Base-by-base conservation (phyloP, 2,113 vertebrate genomes). In the Andinoacara biseriatus region DNA sequence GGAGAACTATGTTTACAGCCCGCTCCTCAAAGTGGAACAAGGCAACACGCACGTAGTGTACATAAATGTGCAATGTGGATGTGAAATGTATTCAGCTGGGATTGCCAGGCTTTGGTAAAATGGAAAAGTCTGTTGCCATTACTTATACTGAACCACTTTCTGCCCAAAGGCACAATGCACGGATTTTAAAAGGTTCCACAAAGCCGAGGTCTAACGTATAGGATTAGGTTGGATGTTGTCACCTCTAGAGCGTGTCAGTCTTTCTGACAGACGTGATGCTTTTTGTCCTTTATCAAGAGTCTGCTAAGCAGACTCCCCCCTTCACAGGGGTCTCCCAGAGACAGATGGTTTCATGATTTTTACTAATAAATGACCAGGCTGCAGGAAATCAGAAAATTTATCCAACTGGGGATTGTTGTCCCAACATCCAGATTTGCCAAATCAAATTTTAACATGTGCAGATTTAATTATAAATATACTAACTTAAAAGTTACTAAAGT, bases 221-320 rank as follows among this genome's bases (percentile, higher is more conserved):
- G 65, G 72, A 85, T 74, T 78, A 3, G 2, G 56, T 90, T 38
- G 65, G 81, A 91, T 91, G 81, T 85, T 89, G 75, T 91, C 91
- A 77, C 57, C 57, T 74, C 84, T 84, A 90, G 81, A 87, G 80
- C 61, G 84, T 78, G 88, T 87, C 81, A 58, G 80, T 89, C 84
- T 81, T 83, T 90, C 62, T 77, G 89, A 80, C 78, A 90, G 84
- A 90, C 52, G 75, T 88, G 74, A 90, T 87, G 79, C 87, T 87
- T 89, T 92, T 86, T 79, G 40, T 74, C 69, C 52, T 89, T 90
- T 87, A 89, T 86, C 82, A 72, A 52, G 67, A 62, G 84, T 40
- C 78, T 84, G 72, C 83, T 81, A 86, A 90, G n/a, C n/a, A n/a
- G n/a, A n/a, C n/a, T n/a, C n/a, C n/a, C n/a, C n/a, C n/a, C 26